Percentiles rank a stretch among this genome's conserved stretches.
phyloP scores from a whole-genome alignment of 1,140 invertebrate species.

The Aricia agestis region DNA sequence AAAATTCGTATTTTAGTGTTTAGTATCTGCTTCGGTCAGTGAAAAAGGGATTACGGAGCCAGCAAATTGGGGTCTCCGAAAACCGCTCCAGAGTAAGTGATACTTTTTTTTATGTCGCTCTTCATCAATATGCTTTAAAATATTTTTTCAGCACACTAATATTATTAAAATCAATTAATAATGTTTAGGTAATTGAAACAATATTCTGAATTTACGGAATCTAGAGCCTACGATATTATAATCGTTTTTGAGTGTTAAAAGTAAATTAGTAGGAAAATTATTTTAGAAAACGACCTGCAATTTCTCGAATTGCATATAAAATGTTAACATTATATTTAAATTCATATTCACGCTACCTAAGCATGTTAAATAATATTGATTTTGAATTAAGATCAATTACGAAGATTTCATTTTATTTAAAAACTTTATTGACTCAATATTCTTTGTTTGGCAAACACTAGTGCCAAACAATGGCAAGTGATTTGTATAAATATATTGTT shows the following conservation, averaged over 20 bases:
- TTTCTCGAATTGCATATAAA: no score
- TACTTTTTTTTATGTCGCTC: neutral
- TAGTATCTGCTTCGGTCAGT: neutral
- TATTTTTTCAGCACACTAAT: neutral
- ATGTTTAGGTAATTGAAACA: no score
- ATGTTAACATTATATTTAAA: no score
- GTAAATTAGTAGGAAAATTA: no score
- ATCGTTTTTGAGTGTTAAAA: no score
- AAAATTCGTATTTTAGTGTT: neutral
- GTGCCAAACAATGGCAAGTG: neutral
- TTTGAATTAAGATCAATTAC: no score
- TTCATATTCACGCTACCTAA: no score
- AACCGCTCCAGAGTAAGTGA: slow-evolving; percentile 27
- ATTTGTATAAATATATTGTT: neutral
- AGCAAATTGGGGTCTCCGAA: neutral
- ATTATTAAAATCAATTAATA: no score
- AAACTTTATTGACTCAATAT: neutral
- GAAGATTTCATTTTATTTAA: neutral
- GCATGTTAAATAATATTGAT: no score
- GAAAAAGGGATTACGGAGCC: slow-evolving; percentile 2
- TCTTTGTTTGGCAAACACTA: neutral
- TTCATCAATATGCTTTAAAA: neutral
- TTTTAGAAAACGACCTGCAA: no score
- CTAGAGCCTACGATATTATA: no score
- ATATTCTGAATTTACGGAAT: no score